phyloP scores from a whole-genome alignment of 2,888 invertebrate species.

The Volucella inanis region DNA sequence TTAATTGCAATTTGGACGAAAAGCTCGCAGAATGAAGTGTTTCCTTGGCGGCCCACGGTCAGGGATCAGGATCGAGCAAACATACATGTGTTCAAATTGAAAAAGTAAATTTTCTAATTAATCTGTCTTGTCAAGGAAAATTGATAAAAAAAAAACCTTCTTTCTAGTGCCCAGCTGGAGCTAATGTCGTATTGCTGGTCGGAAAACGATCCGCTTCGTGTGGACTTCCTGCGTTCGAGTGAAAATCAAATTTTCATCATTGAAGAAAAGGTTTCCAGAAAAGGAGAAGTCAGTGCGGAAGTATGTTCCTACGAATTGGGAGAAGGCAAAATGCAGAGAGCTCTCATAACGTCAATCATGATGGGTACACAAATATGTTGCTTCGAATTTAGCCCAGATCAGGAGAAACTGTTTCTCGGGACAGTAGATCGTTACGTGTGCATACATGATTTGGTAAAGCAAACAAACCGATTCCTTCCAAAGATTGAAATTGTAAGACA shows the following conservation, averaged over 20 bases:
- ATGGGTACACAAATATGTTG: slow-evolving; percentile 88
- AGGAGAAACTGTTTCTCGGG: slow-evolving; percentile 90
- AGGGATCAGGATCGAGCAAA: slow-evolving; percentile 94
- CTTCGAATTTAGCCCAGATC: slow-evolving; percentile 87
- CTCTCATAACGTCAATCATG: slow-evolving; percentile 87
- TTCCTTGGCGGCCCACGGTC: slow-evolving; percentile 95
- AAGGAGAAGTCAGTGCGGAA: slow-evolving; percentile 89
- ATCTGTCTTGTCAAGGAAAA: slow-evolving; percentile 6
- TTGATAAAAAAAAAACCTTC: slow-evolving; percentile 52
- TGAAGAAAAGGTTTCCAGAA: slow-evolving; percentile 91
- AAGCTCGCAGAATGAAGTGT: slow-evolving; percentile 92
- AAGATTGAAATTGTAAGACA: slow-evolving; percentile 91
- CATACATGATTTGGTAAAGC: slow-evolving; percentile 89
- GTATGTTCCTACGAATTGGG: slow-evolving; percentile 86
- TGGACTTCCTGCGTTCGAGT: slow-evolving; percentile 89
- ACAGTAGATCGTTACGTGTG: slow-evolving; percentile 94
- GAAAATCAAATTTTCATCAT: slow-evolving; percentile 89
- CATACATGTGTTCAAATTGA: slow-evolving; percentile 90
- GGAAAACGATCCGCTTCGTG: slow-evolving; percentile 93
- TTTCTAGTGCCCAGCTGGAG: slow-evolving; percentile 87
- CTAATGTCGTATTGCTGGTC: slow-evolving; percentile 92
- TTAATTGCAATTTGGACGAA: slow-evolving; percentile 93
- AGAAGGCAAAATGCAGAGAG: slow-evolving; percentile 85
- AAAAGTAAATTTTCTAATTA: slow-evolving; percentile 84
- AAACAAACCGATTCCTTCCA: slow-evolving; percentile 88